Conservation (phyloP, 2,113 vertebrate genomes). For the Pleuronectes platessa region DNA sequence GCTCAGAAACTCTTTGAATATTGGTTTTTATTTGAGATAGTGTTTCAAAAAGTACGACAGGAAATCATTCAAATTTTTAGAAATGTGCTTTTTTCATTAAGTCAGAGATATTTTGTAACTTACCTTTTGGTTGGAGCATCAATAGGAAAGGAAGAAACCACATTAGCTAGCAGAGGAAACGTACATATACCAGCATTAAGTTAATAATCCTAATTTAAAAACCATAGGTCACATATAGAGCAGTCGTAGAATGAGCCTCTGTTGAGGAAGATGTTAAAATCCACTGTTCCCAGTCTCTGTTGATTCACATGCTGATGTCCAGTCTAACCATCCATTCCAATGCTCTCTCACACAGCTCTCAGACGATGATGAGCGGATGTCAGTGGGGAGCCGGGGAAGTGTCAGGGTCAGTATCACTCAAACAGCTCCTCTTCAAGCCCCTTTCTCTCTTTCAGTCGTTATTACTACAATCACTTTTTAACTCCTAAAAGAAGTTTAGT, state of each 20-base stretch:
- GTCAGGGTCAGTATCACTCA: conserved; percentile 88
- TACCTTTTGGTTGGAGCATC: no score
- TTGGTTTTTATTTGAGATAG: no score
- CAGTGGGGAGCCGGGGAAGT: conserved; percentile 91
- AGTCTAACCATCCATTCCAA: conserved; percentile 44
- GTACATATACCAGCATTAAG: no score
- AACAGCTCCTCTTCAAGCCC: not conserved
- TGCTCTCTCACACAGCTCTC: conserved; percentile 86
- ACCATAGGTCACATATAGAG: not conserved
- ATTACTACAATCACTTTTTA: not conserved
- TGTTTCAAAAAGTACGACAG: no score
- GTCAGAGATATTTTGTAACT: no score
- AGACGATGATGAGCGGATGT: conserved; percentile 93
- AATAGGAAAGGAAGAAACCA: no score
- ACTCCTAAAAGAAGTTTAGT: not conserved
- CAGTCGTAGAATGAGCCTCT: not conserved
- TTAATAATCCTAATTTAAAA: no score
- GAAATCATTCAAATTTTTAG: no score
- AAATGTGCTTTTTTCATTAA: no score
- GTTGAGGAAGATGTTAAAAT: not conserved
- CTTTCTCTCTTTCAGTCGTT: not conserved
- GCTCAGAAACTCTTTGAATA: no score
- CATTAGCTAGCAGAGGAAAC: no score
- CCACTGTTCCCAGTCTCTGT: not conserved
- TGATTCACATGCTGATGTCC: not conserved